Evolutionary conservation across 2,797 vertebrate genomes (phyloP).

Genomic region (Lithobates sylvaticus): DNA sequence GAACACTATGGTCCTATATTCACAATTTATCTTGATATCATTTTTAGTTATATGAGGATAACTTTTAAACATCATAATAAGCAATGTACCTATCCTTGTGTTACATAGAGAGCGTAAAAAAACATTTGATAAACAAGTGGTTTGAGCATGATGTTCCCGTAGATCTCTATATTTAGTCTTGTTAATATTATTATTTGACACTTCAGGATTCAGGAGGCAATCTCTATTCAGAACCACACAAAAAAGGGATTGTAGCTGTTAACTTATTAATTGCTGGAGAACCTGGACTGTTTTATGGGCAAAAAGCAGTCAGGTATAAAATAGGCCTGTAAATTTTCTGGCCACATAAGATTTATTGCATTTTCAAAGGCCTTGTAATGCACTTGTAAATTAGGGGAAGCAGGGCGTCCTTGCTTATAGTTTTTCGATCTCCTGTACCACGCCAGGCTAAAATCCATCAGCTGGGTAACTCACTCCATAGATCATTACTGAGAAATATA

Average conservation of each 20-base stretch:
- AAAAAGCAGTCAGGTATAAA: constrained; percentile 48
- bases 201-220: background rate
- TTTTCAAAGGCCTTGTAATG: constrained; percentile 55
- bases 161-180: background rate
- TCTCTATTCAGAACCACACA: background rate
- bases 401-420: constrained; percentile 43
- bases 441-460: constrained; percentile 40
- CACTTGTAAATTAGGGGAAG: constrained; percentile 54
- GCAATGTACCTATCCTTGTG: too few species aligned
- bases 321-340: constrained; percentile 38
- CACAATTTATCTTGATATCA: too few species aligned
- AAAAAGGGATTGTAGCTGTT: constrained; percentile 20
- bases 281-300: constrained; percentile 24
- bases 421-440: constrained; percentile 49
- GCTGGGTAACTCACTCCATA: constrained; percentile 46
- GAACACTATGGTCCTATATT: too few species aligned
- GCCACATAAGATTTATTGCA: constrained; percentile 40
- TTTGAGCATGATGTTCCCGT: background rate
- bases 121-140: background rate
- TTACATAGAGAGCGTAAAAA: background rate
- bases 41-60: too few species aligned
- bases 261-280: constrained; percentile 38
- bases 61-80: too few species aligned
- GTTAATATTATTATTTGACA: background rate
- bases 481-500: constrained; percentile 54